These are phyloP conservation scores for Pharmacophagus antenor DNA, from an alignment of 2,888 invertebrate genomes.

Conservation along the genomic window DNA sequence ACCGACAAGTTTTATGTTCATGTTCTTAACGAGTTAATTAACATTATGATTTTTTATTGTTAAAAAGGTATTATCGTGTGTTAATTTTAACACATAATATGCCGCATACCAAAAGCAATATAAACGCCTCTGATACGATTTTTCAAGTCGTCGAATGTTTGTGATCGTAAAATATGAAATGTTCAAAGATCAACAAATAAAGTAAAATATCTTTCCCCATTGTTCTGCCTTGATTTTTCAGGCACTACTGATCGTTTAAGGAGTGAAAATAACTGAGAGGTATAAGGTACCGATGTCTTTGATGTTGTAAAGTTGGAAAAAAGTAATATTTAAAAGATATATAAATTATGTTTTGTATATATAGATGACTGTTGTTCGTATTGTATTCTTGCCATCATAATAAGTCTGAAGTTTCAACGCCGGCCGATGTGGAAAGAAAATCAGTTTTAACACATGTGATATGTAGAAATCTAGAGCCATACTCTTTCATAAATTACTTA, in stretches of 20 bases:
- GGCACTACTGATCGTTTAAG: conserved; percentile 10
- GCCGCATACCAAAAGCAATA: conserved; percentile 50
- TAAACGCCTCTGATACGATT: conserved; percentile 48
- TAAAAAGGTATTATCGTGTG: conserved; percentile 32
- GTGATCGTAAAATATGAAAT: conserved; percentile 37
- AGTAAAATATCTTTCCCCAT: conserved; percentile 37
- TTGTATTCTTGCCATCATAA: conserved; percentile 28
- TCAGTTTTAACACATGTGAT: conserved; percentile 45
- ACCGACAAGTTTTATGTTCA: conserved; percentile 7
- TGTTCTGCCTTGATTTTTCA: conserved; percentile 24
- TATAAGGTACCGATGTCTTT: background rate
- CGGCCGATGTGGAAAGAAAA: conserved; percentile 34
- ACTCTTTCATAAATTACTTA: conserved; percentile 48
- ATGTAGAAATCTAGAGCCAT: conserved; percentile 54
- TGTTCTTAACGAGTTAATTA: conserved; percentile 32
- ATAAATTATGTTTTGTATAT: conserved; percentile 32
- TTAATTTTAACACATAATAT: background rate
- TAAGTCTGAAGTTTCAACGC: conserved; percentile 30
- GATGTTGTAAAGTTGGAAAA: background rate
- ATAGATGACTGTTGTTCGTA: conserved; percentile 29
- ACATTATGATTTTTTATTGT: background rate
- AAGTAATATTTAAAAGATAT: conserved; percentile 17
- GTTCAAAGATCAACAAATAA: conserved; percentile 34
- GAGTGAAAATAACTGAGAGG: background rate
- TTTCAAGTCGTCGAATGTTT: conserved; percentile 36